Percentiles rank a stretch among this genome's conserved stretches.
These are phyloP conservation scores for Xylota sylvarum DNA, from an alignment of 2,888 invertebrate species.

Conservation along the genomic window DNA sequence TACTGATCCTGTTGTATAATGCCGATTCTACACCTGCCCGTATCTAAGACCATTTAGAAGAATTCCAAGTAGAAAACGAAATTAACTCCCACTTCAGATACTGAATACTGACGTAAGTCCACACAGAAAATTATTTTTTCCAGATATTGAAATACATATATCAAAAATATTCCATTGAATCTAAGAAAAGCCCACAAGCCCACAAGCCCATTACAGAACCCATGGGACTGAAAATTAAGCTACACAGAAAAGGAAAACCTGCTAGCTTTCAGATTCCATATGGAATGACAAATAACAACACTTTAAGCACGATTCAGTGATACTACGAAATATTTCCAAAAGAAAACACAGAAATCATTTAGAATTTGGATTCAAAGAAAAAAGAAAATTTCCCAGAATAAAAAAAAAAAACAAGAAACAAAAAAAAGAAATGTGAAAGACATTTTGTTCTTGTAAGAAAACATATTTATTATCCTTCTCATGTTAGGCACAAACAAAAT, in stretches of 20 bases:
- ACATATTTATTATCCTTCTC: slow-evolving; percentile 29
- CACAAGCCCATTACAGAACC: neutral
- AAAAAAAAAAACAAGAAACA: neutral
- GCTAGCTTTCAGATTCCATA: neutral
- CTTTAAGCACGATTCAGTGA: neutral
- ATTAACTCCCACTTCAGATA: no score
- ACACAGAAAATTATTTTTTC: no score
- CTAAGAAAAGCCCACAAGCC: neutral
- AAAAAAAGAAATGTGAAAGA: neutral
- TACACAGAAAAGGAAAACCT: neutral
- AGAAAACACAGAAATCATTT: slow-evolving; percentile 10
- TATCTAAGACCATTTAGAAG: no score
- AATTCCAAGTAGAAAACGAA: no score
- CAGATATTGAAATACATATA: neutral
- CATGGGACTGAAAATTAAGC: neutral
- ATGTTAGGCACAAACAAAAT: slow-evolving; percentile 29
- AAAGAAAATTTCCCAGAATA: neutral
- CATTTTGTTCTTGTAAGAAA: neutral
- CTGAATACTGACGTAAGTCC: no score
- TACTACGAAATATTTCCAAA: neutral
- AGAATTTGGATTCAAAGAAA: neutral
- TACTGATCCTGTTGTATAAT: no score
- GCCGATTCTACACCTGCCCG: no score
- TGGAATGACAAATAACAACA: neutral
- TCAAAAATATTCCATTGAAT: neutral